Evolutionary conservation across 2,113 vertebrate species (phyloP), one percentile per base, ranked within the genome.

Genomic region (Microtus ochrogaster): DNA sequence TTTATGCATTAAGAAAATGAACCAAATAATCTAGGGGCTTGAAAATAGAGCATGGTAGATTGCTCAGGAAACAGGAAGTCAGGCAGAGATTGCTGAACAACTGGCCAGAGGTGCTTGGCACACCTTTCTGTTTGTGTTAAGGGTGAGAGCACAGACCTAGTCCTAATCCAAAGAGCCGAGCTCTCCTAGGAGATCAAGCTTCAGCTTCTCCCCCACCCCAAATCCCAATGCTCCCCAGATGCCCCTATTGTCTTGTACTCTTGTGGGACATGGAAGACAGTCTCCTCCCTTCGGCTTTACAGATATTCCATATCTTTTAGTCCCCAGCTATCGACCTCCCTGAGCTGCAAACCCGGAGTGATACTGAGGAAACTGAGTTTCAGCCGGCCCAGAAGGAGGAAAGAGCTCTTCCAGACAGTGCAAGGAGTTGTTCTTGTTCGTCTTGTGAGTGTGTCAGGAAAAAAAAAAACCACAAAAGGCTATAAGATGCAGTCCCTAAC

Each of bases 1-100:
- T 89, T 89, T 61, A 30, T 21, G 4, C 79, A 44, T 33, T 65
- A 89, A 58, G 66, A 41, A 92, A 94, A 91, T 74, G 63, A 89
- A 90, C 36, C 70, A 82, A 63, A 5, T 73, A 55, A 49, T 91
- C 28, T 44, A 33, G n/a, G 78, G 55, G 47, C 70, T 28, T 94
- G 14, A 17, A 33, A 84, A 74, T 44, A 83, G 8, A 77, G 47
- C 24, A 33, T n/a, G 21, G 16, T 74, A 95, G 84, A 39, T 84
- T 76, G 49, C n/a, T 93, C 65, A 81, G 92, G 82, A 77, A 82
- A 55, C 17, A 61, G 12, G 36, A 84, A 73, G 17, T 89, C 91
- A 84, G 77, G n/a, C 13, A 76, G 52, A 4, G 22, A n/a, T 47
- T 33, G 26, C 0, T 21, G 39, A 88, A 55, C 78, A 41, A 55